Evolutionary conservation across 2,113 vertebrate genomes (phyloP).

Genomic region (Semnornis frantzii): DNA sequence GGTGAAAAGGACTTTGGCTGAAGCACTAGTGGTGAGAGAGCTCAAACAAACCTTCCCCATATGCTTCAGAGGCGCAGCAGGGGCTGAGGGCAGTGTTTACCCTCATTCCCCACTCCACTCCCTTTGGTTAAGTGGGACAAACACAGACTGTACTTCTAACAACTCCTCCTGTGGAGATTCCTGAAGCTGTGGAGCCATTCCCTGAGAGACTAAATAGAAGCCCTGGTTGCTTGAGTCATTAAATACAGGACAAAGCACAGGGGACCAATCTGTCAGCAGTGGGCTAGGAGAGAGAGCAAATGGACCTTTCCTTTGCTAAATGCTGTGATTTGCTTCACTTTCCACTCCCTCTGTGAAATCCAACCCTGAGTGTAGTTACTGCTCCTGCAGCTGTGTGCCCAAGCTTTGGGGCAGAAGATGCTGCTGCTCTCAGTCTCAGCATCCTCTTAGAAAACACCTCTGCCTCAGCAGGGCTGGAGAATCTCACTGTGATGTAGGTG

Average conservation of each 20-base stretch:
- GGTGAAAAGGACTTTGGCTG: neutral
- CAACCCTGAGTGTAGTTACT: neutral
- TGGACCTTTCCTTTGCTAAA: conserved; percentile 8
- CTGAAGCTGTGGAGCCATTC: neutral
- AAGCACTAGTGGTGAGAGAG: neutral
- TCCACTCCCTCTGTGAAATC: conserved; percentile 42
- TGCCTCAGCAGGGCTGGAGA: neutral
- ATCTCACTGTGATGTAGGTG: neutral
- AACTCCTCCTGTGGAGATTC: neutral
- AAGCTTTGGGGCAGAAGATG: neutral
- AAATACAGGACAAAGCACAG: neutral
- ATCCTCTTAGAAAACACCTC: neutral
- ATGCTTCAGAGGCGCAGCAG: neutral
- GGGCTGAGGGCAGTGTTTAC: neutral
- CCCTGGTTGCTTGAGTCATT: conserved; percentile 23
- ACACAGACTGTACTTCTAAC: neutral
- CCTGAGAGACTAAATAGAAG: neutral
- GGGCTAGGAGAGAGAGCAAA: conserved; percentile 25
- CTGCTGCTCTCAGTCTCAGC: neutral
- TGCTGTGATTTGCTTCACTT: conserved; percentile 21
- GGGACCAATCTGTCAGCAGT: neutral
- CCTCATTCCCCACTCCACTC: neutral
- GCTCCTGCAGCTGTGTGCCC: neutral
- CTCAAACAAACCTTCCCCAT: neutral
- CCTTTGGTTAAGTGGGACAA: neutral